phyloP scores from a whole-genome alignment of 92 coral and sea anemone genomes.

The Ricordea florida region DNA sequence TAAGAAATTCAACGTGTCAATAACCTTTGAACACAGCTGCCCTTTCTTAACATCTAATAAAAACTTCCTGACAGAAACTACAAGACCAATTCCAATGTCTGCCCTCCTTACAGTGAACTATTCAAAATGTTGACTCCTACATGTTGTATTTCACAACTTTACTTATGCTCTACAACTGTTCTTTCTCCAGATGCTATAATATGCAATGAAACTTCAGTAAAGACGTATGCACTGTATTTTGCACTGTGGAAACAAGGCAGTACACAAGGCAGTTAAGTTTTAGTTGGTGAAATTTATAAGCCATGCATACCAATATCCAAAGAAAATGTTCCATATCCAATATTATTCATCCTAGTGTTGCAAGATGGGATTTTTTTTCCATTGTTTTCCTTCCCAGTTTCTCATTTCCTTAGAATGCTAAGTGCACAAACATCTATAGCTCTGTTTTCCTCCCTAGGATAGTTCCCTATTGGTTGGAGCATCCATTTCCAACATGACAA shows the following conservation, averaged over 20 bases:
- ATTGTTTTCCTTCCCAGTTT: constrained; percentile 35
- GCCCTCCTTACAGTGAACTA: too few relatives aligned
- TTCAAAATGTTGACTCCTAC: too few relatives aligned
- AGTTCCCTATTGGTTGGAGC: too few relatives aligned
- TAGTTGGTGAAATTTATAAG: constrained; percentile 7
- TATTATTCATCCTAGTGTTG: constrained; percentile 36
- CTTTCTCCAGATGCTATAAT: too few relatives aligned
- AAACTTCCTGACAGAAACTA: not conserved
- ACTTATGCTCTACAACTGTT: too few relatives aligned
- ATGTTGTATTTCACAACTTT: too few relatives aligned
- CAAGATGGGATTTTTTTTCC: constrained; percentile 20
- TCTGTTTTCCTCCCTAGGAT: constrained; percentile 19
- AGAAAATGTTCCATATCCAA: constrained; percentile 44
- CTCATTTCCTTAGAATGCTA: constrained; percentile 35
- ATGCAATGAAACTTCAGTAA: too few relatives aligned
- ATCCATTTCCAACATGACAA: constrained; percentile 41
- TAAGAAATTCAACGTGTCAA: constrained; percentile 42
- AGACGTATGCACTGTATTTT: too few relatives aligned
- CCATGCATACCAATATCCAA: constrained; percentile 54
- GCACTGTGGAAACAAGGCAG: too few relatives aligned
- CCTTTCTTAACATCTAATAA: not conserved
- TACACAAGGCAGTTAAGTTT: too few relatives aligned
- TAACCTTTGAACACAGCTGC: not conserved
- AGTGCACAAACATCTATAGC: constrained; percentile 22
- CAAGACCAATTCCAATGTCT: not conserved